phyloP scores from a whole-genome alignment of 2,888 invertebrate species.

The Philhelius pedissequus region DNA sequence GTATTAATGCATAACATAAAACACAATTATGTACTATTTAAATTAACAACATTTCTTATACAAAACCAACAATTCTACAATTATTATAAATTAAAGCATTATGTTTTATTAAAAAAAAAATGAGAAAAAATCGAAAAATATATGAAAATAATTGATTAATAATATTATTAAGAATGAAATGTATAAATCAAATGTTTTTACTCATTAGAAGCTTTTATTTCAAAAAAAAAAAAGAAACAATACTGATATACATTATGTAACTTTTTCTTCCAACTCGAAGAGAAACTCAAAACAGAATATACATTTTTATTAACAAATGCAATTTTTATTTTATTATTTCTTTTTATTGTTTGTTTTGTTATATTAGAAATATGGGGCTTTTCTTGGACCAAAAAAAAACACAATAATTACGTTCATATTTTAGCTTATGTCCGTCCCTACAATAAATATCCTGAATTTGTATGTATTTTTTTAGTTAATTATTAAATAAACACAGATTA shows the following conservation, averaged over 20 bases:
- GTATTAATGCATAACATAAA: constrained; percentile 47
- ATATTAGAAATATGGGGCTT: background rate
- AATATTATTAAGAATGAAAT: constrained; percentile 24
- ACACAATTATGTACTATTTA: constrained; percentile 43
- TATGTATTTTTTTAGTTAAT: background rate
- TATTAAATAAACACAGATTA: background rate
- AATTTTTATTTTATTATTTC: background rate
- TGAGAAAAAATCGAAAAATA: background rate
- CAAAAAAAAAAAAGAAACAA: background rate
- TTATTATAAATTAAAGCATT: background rate
- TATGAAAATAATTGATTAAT: constrained; percentile 8
- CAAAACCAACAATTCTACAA: background rate
- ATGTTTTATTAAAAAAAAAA: background rate
- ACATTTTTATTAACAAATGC: constrained; percentile 35
- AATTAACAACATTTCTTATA: background rate
- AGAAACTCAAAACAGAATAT: constrained; percentile 41
- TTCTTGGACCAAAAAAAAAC: background rate
- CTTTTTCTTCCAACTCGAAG: constrained; percentile 39
- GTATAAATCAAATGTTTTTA: constrained; percentile 41
- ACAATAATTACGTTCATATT: no score
- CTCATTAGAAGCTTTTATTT: constrained; percentile 29
- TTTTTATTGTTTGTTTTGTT: background rate
- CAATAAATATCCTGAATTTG: background rate
- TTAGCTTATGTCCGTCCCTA: background rate
- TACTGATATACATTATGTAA: background rate